Conservation (phyloP, 1,140 invertebrate species). For the Listronotus bonariensis region DNA sequence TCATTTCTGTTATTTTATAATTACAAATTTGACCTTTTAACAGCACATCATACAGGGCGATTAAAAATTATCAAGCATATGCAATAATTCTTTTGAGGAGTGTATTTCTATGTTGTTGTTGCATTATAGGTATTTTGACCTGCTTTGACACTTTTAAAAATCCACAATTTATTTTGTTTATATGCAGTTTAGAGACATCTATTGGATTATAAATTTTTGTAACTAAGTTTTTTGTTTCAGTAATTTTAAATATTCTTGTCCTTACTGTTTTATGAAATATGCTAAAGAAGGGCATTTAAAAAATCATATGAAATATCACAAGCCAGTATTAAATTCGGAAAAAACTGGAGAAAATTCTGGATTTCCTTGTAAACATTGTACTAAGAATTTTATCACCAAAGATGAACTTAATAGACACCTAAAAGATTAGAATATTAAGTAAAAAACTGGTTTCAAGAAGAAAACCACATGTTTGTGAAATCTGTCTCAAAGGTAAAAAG, state of each 20-base stretch:
- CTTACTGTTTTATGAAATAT: slow-evolving; percentile 18
- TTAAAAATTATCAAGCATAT: no score
- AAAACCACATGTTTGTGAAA: slow-evolving; percentile 64
- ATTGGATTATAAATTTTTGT: slow-evolving; percentile 55
- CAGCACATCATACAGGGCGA: no score
- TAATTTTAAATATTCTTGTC: slow-evolving; percentile 8
- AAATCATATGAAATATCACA: slow-evolving; percentile 52
- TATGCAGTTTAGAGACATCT: not conserved
- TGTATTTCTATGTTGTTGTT: no score
- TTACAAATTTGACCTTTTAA: no score
- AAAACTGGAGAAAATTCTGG: not conserved
- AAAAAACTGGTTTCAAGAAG: slow-evolving; percentile 62
- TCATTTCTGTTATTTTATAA: no score
- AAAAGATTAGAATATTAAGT: slow-evolving; percentile 10
- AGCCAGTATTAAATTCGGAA: slow-evolving; percentile 60
- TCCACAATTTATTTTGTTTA: no score
- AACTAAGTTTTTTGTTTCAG: slow-evolving; percentile 2
- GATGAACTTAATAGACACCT: slow-evolving; percentile 12
- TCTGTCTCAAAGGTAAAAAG: slow-evolving; percentile 62
- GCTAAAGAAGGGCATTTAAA: slow-evolving; percentile 18
- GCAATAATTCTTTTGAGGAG: no score
- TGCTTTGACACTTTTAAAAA: no score
- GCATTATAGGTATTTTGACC: no score
- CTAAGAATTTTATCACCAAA: slow-evolving; percentile 17
- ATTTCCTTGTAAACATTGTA: slow-evolving; percentile 23